Conservation (phyloP, 2,113 vertebrate species). For the Typhlomys cinereus region DNA sequence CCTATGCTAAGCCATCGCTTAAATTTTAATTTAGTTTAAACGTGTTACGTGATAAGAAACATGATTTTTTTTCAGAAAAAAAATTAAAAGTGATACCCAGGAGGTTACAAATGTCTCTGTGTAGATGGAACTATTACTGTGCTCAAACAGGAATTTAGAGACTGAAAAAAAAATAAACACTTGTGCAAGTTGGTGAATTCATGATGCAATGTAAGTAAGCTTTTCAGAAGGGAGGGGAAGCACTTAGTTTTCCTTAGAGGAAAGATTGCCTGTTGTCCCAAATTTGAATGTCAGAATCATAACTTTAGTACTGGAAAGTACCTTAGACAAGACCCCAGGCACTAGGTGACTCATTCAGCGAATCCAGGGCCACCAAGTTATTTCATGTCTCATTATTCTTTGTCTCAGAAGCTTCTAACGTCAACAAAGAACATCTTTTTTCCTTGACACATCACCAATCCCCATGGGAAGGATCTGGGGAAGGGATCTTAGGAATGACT, state of each 20-base stretch:
- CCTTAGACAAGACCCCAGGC: not conserved
- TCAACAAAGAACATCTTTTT: conserved; percentile 20
- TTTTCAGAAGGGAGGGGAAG: conserved; percentile 5
- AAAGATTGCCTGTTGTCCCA: conserved; percentile 23
- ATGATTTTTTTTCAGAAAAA: not conserved
- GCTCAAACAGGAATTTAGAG: not conserved
- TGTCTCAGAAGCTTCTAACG: conserved; percentile 43
- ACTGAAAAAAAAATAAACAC: not conserved
- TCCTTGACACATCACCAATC: conserved; percentile 6
- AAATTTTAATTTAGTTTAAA: conserved; percentile 20
- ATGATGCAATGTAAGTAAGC: not conserved
- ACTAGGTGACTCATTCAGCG: conserved; percentile 24
- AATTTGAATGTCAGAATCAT: conserved; percentile 52
- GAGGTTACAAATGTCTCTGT: not conserved
- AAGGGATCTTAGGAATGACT: not conserved
- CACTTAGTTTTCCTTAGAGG: conserved; percentile 30
- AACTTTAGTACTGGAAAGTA: conserved; percentile 51
- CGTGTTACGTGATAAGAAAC: not conserved
- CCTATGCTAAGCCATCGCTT: not conserved
- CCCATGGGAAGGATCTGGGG: not conserved
- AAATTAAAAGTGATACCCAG: not conserved
- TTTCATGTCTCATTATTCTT: not conserved
- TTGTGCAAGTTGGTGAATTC: not conserved
- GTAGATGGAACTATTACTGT: not conserved
- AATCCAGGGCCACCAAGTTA: conserved; percentile 1